Evolutionary conservation across 1,140 invertebrate genomes (phyloP).

Genomic region (Kradibia gibbosae): DNA sequence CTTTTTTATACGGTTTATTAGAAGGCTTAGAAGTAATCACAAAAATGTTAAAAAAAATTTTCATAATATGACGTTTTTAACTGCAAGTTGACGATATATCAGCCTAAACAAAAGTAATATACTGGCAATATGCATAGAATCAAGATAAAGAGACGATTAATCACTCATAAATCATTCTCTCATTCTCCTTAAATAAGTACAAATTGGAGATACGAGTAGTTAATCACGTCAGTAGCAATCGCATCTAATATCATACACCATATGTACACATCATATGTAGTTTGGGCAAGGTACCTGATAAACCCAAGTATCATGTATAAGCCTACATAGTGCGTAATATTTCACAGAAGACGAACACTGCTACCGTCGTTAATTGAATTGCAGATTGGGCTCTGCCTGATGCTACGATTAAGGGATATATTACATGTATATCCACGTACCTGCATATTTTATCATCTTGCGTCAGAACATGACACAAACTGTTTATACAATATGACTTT

Average conservation of each 20-base stretch:
- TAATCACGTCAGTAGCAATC: background rate
- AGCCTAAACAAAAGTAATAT: background rate
- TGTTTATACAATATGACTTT: background rate
- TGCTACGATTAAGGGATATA: background rate
- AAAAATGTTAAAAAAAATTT: too few species aligned
- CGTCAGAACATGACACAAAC: background rate
- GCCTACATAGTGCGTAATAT: conserved; percentile 15
- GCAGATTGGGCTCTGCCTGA: conserved; percentile 20
- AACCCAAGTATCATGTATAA: background rate
- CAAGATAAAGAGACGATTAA: background rate
- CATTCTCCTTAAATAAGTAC: background rate
- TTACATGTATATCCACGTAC: background rate
- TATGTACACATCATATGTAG: too few species aligned
- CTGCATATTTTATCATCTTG: background rate
- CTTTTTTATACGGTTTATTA: too few species aligned
- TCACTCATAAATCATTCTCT: background rate
- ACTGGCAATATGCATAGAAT: too few species aligned
- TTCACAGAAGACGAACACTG: conserved; percentile 37
- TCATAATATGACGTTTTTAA: too few species aligned
- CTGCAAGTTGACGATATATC: too few species aligned
- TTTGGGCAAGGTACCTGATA: background rate
- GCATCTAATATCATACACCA: background rate
- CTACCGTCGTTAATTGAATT: conserved; percentile 36
- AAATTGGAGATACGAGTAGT: background rate
- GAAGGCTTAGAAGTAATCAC: too few species aligned